Conservation (phyloP, 2,888 invertebrate species). For the Ferrisia virgata region DNA sequence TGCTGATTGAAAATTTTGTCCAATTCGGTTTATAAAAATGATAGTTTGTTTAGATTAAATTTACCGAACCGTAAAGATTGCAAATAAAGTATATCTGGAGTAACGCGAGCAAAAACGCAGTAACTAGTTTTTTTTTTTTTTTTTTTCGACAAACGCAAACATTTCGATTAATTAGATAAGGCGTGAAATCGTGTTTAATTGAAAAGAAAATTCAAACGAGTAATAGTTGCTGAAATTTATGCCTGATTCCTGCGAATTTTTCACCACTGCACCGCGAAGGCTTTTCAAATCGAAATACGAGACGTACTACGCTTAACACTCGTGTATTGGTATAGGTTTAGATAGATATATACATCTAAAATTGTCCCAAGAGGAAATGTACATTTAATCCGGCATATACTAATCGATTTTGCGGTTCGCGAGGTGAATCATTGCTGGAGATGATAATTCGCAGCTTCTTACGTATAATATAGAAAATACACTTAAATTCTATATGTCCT, state of each 20-base stretch:
- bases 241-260: background rate
- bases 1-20: background rate
- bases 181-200: conserved; percentile 20
- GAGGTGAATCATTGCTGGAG: background rate
- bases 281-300: background rate
- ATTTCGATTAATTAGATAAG: conserved; percentile 1
- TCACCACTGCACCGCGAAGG: background rate
- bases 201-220: background rate
- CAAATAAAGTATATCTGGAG: background rate
- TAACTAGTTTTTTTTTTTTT: background rate
- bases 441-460: conserved; percentile 1
- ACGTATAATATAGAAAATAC: too few relatives aligned
- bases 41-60: background rate
- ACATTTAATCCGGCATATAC: background rate
- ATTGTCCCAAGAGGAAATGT: background rate
- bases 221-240: background rate
- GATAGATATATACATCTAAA: background rate
- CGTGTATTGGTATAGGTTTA: background rate
- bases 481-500: too few relatives aligned
- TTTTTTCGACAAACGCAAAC: background rate
- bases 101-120: background rate
- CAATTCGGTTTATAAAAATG: background rate
- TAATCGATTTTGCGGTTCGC: conserved; percentile 25
- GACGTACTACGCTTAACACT: background rate
- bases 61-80: background rate